Evolutionary conservation across 2,797 vertebrate species (phyloP), one percentile per base, ranked within the genome.

Genomic region (Gouania willdenowi): DNA sequence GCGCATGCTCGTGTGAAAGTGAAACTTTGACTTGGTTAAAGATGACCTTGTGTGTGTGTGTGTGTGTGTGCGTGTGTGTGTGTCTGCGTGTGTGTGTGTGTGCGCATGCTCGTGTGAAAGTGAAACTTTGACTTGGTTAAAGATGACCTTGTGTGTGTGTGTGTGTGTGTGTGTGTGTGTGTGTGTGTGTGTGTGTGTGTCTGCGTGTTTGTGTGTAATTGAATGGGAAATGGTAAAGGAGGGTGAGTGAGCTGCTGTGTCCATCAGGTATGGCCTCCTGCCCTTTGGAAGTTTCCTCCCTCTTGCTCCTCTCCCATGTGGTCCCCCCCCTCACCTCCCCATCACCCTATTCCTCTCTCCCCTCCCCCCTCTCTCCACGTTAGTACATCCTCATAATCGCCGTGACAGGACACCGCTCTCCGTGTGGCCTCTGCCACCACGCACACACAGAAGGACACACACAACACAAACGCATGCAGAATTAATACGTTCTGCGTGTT

Each of bases 331-430:
- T 18, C 12, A 9, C 19, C 41, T 35, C 25, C 32, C 47, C 28
- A 39, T 24, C 13, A 13, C 13, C 13, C 18, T 20, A 18, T 20
- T 6, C 6, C 6, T 41, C 23, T 29, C 44, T 21, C 44, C 25
- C 35, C 37, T 33, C 39, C 18, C 55, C 36, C 52, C 49, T 46
- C 34, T 16, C 22, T 10, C 36, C 52, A 51, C 47, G 46, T 72
- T 61, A 50, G 44, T 58, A 71, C 71, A 34, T 63, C 50, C 57
- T 27, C 74, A 38, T 82, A 76, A 74, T 76, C 57, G 34, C 60
- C 28, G 47, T 76, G 82, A 84, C 81, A 82, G 77, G 41, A 76
- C 65, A 64, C 51, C 67, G 61, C 61, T 33, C 58, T 62, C 49
- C 57, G 52, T 62, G 62, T 54, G 53, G 63, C 65, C 69, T 66